Evolutionary conservation across 2,888 invertebrate genomes (phyloP), one percentile per base, ranked within the genome.

Genomic region (Griposia aprilina): DNA sequence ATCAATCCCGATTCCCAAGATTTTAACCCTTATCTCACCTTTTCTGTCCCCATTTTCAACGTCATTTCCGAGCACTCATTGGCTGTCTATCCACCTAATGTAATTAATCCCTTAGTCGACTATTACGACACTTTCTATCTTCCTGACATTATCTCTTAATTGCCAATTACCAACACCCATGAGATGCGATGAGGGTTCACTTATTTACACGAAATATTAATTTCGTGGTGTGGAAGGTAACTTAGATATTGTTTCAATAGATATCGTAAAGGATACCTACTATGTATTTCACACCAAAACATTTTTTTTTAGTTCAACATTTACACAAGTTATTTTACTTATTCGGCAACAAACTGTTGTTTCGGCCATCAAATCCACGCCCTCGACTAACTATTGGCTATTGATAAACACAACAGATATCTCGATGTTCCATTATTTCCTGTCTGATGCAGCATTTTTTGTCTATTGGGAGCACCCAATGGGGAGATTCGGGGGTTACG

Each of bases 111-210:
- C 60, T 48, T 68, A 76, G 50, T 70, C 65, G 71, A 13, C 66
- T 71, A 76, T 82, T 86, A 74, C 73, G 60, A 62, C 30, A 71
- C 36, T 65, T 63, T 59, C 68, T 83, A 76, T 79, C 66, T 48
- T 36, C 41, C 62, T 15, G 62, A 59, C 71, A 74, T 84, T 75
- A 86, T 84, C 79, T 83, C 76, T 62, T 86, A 83, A 86, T 84
- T 86, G 75, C 63, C 87, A 83, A 85, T 84, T 79, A 83, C 67
- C 20, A 57, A 65, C 57, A 76, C 70, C 59, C 73, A 74, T 72
- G 36, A 23, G 45, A 71, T 60, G n/a, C 10, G 65, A 84, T 76
- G 75, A 83, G 73, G 60, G 60, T 78, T 74, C 62, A 71, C 52
- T 86, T 74, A 83, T 71, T 83, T 57, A 78, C 70, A 45, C 57